These are phyloP conservation scores for Pomatorhinus ruficollis DNA, from an alignment of 2,113 vertebrate genomes.

Conservation along the genomic window DNA sequence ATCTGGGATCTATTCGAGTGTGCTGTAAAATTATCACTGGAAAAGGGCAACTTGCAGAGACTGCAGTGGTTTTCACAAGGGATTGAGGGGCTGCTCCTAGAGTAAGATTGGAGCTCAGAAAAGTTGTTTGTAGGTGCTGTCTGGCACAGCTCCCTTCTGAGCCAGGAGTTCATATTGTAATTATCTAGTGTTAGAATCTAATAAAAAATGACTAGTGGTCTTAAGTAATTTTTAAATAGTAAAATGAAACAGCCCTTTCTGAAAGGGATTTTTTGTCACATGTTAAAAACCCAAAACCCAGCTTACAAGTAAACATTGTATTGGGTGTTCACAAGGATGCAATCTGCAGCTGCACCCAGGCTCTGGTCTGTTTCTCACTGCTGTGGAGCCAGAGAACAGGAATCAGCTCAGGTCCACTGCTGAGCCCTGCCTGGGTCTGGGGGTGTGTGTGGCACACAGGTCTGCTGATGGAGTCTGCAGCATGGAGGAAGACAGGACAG, in stretches of 20 bases:
- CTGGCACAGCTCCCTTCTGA: background rate
- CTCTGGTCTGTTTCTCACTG: background rate
- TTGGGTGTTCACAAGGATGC: background rate
- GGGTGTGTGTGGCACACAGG: background rate
- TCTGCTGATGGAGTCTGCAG: background rate
- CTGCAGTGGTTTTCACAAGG: background rate
- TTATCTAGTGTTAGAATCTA: background rate
- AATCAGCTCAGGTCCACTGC: background rate
- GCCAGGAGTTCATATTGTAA: background rate
- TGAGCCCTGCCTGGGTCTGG: background rate
- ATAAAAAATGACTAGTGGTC: background rate
- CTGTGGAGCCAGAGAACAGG: background rate
- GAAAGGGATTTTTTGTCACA: background rate
- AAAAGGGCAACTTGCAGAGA: background rate
- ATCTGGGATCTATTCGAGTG: background rate
- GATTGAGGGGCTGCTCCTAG: background rate
- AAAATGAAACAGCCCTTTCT: background rate
- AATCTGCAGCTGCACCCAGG: background rate
- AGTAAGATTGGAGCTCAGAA: background rate
- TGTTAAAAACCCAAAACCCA: fast-evolving
- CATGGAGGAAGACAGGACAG: background rate
- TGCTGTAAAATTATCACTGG: background rate
- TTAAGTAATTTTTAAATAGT: background rate
- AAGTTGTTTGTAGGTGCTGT: background rate
- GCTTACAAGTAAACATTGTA: background rate